Conservation (phyloP, 2,888 invertebrate species). For the Sarcophaga variegata region DNA sequence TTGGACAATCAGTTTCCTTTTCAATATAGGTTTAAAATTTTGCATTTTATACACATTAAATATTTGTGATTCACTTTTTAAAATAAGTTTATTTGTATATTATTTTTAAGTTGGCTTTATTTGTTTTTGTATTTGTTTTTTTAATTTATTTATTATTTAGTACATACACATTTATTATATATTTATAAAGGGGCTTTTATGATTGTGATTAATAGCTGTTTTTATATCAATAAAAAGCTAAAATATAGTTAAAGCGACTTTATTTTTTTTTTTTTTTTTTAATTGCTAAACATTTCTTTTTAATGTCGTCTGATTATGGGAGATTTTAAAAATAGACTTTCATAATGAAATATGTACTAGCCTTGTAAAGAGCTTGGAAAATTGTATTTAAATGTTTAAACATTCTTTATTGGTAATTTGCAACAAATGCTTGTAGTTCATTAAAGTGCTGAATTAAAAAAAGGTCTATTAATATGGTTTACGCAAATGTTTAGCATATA, state of each 20-base stretch:
- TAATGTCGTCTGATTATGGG: neutral
- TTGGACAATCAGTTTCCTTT: slow-evolving; percentile 55
- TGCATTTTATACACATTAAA: slow-evolving; percentile 50
- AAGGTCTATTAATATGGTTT: too few species aligned
- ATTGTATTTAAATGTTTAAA: too few species aligned
- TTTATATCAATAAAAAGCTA: slow-evolving; percentile 32
- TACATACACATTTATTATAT: slow-evolving; percentile 56
- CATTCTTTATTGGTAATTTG: too few species aligned
- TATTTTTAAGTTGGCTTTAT: slow-evolving; percentile 3
- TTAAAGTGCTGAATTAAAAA: too few species aligned
- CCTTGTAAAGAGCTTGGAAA: too few species aligned
- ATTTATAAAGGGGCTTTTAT: slow-evolving; percentile 11
- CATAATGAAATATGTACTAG: too few species aligned
- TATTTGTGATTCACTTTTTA: slow-evolving; percentile 32
- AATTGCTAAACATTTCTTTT: slow-evolving; percentile 3
- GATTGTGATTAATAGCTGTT: slow-evolving; percentile 11
- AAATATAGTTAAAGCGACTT: slow-evolving; percentile 60
- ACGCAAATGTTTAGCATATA: neutral
- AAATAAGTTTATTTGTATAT: slow-evolving; percentile 16
- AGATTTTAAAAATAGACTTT: too few species aligned
- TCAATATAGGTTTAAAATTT: slow-evolving; percentile 29
- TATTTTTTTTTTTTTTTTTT: slow-evolving; percentile 26
- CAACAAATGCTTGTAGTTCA: too few species aligned
- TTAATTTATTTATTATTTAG: slow-evolving; percentile 23
- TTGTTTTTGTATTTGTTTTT: slow-evolving; percentile 16